A percentile compares a stretch with the other conserved stretches of the same genome.
These are phyloP conservation scores for Nephrotoma flavescens DNA, from an alignment of 2,888 invertebrate species.

Conservation along the genomic window DNA sequence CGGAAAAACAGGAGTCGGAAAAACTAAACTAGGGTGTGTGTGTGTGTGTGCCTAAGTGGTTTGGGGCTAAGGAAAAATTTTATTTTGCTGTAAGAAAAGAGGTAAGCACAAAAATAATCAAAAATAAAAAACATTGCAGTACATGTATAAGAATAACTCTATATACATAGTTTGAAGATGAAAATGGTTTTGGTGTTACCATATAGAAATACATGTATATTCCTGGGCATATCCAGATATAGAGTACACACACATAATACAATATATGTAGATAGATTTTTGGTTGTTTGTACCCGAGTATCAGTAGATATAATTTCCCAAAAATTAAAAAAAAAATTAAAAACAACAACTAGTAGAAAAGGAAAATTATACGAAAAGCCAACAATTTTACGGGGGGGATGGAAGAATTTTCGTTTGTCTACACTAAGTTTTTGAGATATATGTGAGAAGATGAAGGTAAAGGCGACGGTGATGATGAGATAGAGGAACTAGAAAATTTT, in stretches of 20 bases:
- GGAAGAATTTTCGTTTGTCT: not conserved
- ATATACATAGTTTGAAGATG: not conserved
- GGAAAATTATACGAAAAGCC: not conserved
- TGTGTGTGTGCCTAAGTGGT: not conserved
- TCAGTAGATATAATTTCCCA: not conserved
- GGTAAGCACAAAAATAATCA: not conserved
- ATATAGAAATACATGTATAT: too few relatives aligned
- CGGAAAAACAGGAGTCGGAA: not conserved
- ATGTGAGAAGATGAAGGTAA: not conserved
- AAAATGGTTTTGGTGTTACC: too few relatives aligned
- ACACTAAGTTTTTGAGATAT: not conserved
- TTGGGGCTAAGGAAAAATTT: not conserved
- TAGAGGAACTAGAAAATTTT: not conserved
- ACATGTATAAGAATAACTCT: not conserved
- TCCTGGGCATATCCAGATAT: not conserved
- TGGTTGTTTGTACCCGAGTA: not conserved
- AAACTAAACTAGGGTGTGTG: not conserved
- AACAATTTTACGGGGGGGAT: not conserved
- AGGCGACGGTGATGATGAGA: not conserved
- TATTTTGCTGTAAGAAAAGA: not conserved
- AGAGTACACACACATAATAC: not conserved
- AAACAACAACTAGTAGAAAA: not conserved
- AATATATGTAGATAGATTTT: not conserved
- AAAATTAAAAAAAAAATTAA: not conserved
- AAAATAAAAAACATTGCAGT: not conserved